phyloP scores from a whole-genome alignment of 2,888 invertebrate species.

The Philopedon plagiatum region DNA sequence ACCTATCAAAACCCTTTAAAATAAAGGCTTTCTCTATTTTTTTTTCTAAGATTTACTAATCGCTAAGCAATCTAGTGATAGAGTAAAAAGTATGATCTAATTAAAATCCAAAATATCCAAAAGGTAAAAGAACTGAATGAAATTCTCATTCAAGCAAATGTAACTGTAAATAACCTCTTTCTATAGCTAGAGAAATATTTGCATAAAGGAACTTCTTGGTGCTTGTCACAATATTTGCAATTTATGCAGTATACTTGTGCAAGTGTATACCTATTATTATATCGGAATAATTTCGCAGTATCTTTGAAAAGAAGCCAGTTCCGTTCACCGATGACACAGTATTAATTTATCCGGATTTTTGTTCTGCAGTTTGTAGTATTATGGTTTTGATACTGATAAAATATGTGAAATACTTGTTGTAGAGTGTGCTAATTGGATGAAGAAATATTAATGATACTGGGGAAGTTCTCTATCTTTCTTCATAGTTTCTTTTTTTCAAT shows the following conservation, averaged over 20 bases:
- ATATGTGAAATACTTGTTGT: constrained; percentile 15
- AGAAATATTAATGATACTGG: background rate
- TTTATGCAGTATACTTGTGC: constrained; percentile 18
- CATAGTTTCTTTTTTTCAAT: too few relatives aligned
- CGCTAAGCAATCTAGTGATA: too few relatives aligned
- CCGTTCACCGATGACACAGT: constrained; percentile 13
- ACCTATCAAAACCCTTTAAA: background rate
- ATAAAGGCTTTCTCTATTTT: too few relatives aligned
- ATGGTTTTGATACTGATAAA: background rate
- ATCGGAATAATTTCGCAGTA: constrained; percentile 21
- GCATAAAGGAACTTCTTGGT: constrained; percentile 25
- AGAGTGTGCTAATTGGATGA: constrained; percentile 21
- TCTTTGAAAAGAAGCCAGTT: constrained; percentile 28
- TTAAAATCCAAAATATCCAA: too few relatives aligned
- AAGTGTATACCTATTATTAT: constrained; percentile 32
- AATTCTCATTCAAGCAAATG: background rate
- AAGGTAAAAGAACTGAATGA: too few relatives aligned
- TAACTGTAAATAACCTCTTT: background rate
- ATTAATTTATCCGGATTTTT: constrained; percentile 18
- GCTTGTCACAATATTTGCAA: constrained; percentile 34
- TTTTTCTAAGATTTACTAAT: too few relatives aligned
- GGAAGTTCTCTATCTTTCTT: too few relatives aligned
- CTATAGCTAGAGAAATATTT: constrained; percentile 15
- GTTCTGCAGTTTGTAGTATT: background rate
- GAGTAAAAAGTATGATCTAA: too few relatives aligned